A percentile compares a stretch with the other conserved stretches of the same genome.
Evolutionary conservation across 2,797 vertebrate species (phyloP).

Genomic region (Myripristis murdjan): DNA sequence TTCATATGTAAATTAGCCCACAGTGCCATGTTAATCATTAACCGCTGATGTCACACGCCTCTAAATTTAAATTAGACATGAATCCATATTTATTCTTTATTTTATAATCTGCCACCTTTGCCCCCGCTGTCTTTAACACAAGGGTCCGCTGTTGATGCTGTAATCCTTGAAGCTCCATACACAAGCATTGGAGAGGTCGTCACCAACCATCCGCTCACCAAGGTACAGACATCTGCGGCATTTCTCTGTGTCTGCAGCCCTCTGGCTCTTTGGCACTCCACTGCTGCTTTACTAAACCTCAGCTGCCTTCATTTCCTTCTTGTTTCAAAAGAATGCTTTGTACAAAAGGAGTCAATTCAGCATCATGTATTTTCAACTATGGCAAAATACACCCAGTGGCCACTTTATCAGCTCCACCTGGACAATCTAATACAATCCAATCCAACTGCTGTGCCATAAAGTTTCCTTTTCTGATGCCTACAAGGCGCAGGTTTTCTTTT

Average conservation of each 20-base stretch:
- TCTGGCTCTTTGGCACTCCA: not conserved
- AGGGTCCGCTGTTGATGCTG: constrained; percentile 80
- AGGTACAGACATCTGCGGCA: constrained; percentile 70
- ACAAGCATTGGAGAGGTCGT: constrained; percentile 83
- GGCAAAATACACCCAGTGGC: no score
- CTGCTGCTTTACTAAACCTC: not conserved
- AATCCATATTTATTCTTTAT: not conserved
- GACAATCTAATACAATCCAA: no score
- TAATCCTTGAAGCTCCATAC: constrained; percentile 88
- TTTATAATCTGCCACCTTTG: not conserved
- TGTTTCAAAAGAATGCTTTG: constrained; percentile 6
- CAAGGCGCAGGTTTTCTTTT: no score
- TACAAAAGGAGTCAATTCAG: not conserved
- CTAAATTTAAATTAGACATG: not conserved
- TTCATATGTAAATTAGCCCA: not conserved
- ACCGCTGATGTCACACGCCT: not conserved
- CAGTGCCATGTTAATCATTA: no score
- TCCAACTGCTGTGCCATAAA: no score
- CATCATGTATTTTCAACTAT: no score
- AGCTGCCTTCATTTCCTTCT: constrained; percentile 10
- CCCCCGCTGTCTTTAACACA: not conserved
- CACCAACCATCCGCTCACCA: constrained; percentile 66
- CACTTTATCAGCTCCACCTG: no score
- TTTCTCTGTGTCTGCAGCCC: not conserved
- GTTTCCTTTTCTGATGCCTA: no score